Evolutionary conservation across 2,113 vertebrate species (phyloP).

Genomic region (Sminthopsis crassicaudata): DNA sequence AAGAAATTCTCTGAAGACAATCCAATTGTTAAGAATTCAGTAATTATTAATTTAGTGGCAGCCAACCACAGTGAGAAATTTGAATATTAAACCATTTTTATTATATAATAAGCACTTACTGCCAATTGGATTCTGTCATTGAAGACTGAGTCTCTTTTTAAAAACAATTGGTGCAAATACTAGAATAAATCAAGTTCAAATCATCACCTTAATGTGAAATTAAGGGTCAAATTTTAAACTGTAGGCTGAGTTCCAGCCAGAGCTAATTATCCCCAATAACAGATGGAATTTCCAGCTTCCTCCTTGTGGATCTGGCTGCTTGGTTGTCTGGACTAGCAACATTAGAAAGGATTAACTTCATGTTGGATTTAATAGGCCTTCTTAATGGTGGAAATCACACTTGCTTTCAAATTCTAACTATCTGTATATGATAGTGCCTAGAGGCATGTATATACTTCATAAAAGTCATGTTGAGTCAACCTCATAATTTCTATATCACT

Average conservation of each 20-base stretch:
- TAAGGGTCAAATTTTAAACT: neutral
- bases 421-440: neutral
- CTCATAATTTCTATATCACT: neutral
- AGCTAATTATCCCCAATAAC: neutral
- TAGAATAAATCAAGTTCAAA: neutral
- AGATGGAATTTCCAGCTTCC: neutral
- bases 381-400: neutral
- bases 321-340: neutral
- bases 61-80: neutral
- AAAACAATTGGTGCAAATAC: neutral
- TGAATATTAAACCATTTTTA: neutral
- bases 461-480: neutral
- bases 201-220: conserved; percentile 3
- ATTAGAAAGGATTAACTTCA: neutral
- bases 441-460: neutral
- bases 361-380: neutral
- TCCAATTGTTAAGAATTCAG: neutral
- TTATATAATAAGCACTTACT: neutral
- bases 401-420: neutral
- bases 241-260: neutral
- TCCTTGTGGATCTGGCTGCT: neutral
- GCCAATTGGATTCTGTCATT: neutral
- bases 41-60: neutral
- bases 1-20: neutral
- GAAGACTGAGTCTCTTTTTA: neutral